Evolutionary conservation across 2,888 invertebrate genomes (phyloP), one percentile per base, ranked within the genome.

Genomic region (Oconnorella tubifera): DNA sequence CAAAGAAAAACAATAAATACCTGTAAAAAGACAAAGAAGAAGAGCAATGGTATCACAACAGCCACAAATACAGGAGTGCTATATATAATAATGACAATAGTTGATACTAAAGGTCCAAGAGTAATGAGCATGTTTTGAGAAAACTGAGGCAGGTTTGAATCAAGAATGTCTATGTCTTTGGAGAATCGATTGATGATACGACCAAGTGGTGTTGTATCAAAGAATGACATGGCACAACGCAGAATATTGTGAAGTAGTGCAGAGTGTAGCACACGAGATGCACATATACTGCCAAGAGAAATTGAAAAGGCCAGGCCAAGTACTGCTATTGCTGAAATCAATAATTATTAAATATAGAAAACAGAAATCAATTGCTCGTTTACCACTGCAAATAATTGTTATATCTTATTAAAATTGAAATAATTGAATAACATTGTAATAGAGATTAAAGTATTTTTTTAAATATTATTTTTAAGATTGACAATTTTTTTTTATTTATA

Each of bases 181-280:
- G 69, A 68, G 65, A 71, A 70, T 25, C 71, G 31, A 70, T 83
- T 83, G 29, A 82, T 64, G 63, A 83, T 79, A 23, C 83, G 72
- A 2, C 83, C 83, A 14, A 81, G 69, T 6, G 83, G 83, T 1
- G 83, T 83, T 1, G 80, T 79, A 69, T 83, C 83, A 63, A 81
- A 83, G 74, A 83, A 83, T 3, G 77, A 70, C 80, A 82, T 81
- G 2, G 83, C 81, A 1, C 77, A 57, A 33, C 74, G 76, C 49
- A 83, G 70, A 29, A 81, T 73, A 49, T 76, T 76, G 3, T 59
- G 27, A 6, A 83, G 73, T 69, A 83, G 73, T n/a, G 68, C 69
- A 3, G 59, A 63, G 68, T 83, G 83, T 10, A 77, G 79, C 10
- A 68, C 56, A 14, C 72, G 50, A 29, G 78, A 76, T 1, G 83